Conservation (phyloP, 2,888 invertebrate genomes). For the Monochamus alternatus region DNA sequence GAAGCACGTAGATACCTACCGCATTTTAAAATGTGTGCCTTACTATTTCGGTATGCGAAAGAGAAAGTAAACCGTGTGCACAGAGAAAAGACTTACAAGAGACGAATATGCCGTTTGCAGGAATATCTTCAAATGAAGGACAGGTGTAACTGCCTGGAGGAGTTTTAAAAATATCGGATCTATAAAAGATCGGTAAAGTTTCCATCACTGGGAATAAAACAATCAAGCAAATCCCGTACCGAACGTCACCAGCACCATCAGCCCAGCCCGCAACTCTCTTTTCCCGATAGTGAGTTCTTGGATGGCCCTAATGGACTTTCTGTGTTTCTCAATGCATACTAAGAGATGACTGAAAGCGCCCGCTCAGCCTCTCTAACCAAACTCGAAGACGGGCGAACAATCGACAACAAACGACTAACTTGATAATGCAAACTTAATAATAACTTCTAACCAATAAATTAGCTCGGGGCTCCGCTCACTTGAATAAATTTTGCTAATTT, state of each 20-base stretch:
- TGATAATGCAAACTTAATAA: slow-evolving; percentile 68
- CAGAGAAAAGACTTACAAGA: too few relatives aligned
- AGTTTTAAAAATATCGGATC: slow-evolving; percentile 15
- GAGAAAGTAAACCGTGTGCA: too few relatives aligned
- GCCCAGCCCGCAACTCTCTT: slow-evolving; percentile 50
- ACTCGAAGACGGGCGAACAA: slow-evolving; percentile 61
- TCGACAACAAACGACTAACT: slow-evolving; percentile 66
- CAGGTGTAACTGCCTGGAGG: background rate
- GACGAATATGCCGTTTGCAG: too few relatives aligned
- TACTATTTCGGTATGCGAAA: too few relatives aligned
- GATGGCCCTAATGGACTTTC: slow-evolving; percentile 70
- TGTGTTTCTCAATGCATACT: slow-evolving; percentile 67
- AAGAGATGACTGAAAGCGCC: slow-evolving; percentile 63
- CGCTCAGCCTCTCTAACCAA: slow-evolving; percentile 55
- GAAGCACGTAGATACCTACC: background rate
- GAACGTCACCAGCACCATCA: slow-evolving; percentile 45
- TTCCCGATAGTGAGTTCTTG: slow-evolving; percentile 60
- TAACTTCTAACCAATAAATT: slow-evolving; percentile 62
- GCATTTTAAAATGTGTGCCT: too few relatives aligned
- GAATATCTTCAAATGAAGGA: too few relatives aligned
- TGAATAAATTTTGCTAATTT: slow-evolving; percentile 57
- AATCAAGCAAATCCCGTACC: slow-evolving; percentile 36
- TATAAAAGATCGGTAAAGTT: slow-evolving; percentile 34
- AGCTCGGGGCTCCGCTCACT: slow-evolving; percentile 52
- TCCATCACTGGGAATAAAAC: slow-evolving; percentile 47